phyloP scores from a whole-genome alignment of 2,888 invertebrate genomes.

The Rhyacophila evoluta region DNA sequence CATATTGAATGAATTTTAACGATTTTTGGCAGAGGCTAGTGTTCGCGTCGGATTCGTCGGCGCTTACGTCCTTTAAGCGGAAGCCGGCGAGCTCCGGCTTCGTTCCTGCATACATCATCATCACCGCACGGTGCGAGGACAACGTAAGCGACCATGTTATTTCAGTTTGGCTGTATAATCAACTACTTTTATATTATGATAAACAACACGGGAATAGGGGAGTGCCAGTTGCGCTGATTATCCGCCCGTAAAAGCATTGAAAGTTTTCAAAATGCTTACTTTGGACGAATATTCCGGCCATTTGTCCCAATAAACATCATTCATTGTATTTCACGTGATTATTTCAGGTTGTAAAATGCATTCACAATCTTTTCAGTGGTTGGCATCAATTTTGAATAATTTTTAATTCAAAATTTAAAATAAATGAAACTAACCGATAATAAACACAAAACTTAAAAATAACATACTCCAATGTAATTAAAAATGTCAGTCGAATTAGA shows the following conservation, averaged over 20 bases:
- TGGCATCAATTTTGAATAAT: too few relatives aligned
- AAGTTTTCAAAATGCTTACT: neutral
- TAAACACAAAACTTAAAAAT: too few relatives aligned
- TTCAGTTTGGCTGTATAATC: constrained; percentile 33
- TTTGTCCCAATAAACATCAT: neutral
- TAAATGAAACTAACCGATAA: too few relatives aligned
- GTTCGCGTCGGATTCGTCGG: constrained; percentile 35
- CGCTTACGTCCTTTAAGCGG: constrained; percentile 37
- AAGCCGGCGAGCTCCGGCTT: neutral
- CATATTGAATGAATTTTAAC: constrained; percentile 52
- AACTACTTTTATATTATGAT: constrained; percentile 47
- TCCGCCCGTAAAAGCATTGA: neutral
- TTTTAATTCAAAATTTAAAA: too few relatives aligned
- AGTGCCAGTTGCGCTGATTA: constrained; percentile 30
- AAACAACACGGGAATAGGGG: constrained; percentile 31
- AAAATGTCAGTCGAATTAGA: too few relatives aligned
- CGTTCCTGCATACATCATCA: constrained; percentile 23
- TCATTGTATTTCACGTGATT: too few relatives aligned
- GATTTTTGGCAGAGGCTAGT: constrained; percentile 48
- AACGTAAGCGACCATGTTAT: constrained; percentile 32
- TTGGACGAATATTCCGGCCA: neutral
- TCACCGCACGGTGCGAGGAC: neutral
- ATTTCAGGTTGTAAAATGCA: too few relatives aligned
- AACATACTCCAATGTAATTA: too few relatives aligned
- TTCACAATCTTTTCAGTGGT: too few relatives aligned